phyloP scores from a whole-genome alignment of 2,113 vertebrate species.

The Petrocephalus microphthalmus region DNA sequence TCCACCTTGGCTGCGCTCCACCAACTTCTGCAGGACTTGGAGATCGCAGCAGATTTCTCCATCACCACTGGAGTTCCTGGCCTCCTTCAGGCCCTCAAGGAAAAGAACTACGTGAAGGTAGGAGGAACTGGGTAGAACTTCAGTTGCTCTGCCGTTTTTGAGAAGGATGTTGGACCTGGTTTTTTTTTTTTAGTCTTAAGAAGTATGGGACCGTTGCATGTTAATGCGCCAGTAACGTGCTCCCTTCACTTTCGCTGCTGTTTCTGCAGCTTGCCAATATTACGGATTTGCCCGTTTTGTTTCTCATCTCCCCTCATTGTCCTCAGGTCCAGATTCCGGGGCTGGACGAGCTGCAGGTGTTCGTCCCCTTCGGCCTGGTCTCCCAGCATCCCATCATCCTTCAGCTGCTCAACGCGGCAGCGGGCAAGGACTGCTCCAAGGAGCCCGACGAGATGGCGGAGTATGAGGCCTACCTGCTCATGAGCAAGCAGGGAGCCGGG shows the following conservation, averaged over 20 bases:
- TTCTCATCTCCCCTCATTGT: neutral
- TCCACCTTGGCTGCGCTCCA: neutral
- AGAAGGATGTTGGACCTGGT: neutral
- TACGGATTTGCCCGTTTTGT: too few species aligned
- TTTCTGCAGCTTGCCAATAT: too few species aligned
- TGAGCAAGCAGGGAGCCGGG: slow-evolving; percentile 75
- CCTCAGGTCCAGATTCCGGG: slow-evolving; percentile 71
- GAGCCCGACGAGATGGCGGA: slow-evolving; percentile 76
- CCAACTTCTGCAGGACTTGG: slow-evolving; percentile 73
- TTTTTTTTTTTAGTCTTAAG: neutral
- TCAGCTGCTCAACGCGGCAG: slow-evolving; percentile 85
- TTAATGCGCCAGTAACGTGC: neutral
- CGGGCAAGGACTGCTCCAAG: slow-evolving; percentile 91
- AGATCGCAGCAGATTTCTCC: slow-evolving; percentile 88
- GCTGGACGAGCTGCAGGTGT: slow-evolving; percentile 83
- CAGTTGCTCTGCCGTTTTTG: neutral
- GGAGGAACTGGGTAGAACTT: slow-evolving; percentile 12
- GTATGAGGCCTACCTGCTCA: slow-evolving; percentile 78
- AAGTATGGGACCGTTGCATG: neutral
- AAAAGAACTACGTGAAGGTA: slow-evolving; percentile 83
- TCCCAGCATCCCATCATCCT: slow-evolving; percentile 73
- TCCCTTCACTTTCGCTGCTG: neutral
- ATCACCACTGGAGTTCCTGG: slow-evolving; percentile 74
- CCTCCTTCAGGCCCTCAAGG: slow-evolving; percentile 73
- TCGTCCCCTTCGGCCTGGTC: slow-evolving; percentile 71